Conservation (phyloP, 2,113 vertebrate genomes). For the Bagarius yarrelli region DNA sequence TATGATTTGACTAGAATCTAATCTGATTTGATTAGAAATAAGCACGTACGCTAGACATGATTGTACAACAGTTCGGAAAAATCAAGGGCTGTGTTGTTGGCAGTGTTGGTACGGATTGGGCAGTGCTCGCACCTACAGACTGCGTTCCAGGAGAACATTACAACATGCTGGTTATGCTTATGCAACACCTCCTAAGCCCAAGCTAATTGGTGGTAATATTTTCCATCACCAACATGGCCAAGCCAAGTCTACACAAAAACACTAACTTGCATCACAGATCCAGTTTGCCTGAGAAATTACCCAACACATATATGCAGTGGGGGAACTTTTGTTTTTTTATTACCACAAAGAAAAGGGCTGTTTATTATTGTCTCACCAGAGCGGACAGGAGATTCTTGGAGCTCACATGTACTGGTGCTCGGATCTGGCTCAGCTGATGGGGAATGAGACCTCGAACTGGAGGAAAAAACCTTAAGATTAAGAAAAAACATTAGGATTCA, state of each 20-base stretch:
- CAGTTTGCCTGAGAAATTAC: not conserved
- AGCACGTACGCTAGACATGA: not conserved
- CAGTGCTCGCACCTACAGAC: slow-evolving; percentile 56
- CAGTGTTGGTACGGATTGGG: slow-evolving; percentile 45
- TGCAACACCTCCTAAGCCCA: slow-evolving; percentile 56
- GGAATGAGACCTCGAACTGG: slow-evolving; percentile 53
- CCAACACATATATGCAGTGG: slow-evolving; percentile 7
- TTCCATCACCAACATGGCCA: slow-evolving; percentile 35
- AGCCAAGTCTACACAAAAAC: slow-evolving; percentile 20
- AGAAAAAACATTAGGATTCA: slow-evolving; percentile 23
- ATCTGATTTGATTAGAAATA: too few species aligned
- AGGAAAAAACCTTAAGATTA: slow-evolving; percentile 58
- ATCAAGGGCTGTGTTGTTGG: not conserved
- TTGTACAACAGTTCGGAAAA: not conserved
- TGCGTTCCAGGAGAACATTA: slow-evolving; percentile 62
- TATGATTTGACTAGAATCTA: not conserved
- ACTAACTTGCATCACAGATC: slow-evolving; percentile 6
- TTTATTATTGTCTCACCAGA: slow-evolving; percentile 71
- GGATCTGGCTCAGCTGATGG: slow-evolving; percentile 44
- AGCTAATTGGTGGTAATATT: slow-evolving; percentile 52
- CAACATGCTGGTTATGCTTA: slow-evolving; percentile 57
- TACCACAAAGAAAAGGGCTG: not conserved
- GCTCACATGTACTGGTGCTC: slow-evolving; percentile 45
- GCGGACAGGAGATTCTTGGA: slow-evolving; percentile 61
- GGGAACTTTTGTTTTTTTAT: not conserved